A percentile compares a stretch with the other conserved stretches of the same genome.
These are phyloP conservation scores for Tetraodon nigroviridis DNA, from an alignment of 2,113 vertebrate genomes.

Conservation along the genomic window DNA sequence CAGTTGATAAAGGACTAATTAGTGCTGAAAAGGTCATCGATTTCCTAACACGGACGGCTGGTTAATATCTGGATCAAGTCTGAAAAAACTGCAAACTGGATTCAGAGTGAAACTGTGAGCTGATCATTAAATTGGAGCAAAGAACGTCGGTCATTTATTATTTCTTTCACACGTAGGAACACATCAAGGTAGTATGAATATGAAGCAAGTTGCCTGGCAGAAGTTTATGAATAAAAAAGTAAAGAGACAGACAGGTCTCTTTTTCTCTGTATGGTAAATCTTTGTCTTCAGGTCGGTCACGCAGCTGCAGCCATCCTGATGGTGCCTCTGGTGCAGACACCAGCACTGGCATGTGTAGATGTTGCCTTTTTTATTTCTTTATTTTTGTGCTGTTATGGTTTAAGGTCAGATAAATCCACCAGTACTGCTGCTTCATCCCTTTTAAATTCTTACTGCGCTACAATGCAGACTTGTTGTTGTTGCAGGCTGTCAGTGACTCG, in stretches of 20 bases:
- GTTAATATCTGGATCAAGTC: constrained; percentile 42
- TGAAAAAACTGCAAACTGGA: constrained; percentile 30
- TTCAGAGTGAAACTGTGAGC: background rate
- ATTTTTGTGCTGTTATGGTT: background rate
- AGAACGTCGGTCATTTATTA: no score
- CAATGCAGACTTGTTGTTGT: no score
- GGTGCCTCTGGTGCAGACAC: background rate
- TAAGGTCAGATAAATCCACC: background rate
- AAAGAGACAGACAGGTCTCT: background rate
- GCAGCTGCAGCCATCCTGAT: background rate
- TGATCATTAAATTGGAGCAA: no score
- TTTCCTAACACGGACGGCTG: constrained; percentile 49
- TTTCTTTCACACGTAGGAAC: no score
- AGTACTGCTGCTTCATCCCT: background rate
- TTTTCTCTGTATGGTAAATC: background rate
- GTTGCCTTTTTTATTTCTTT: background rate
- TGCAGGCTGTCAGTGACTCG: background rate
- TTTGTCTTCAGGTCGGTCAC: background rate
- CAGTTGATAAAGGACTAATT: constrained; percentile 58
- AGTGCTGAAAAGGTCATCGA: constrained; percentile 59
- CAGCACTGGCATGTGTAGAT: background rate
- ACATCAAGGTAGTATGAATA: no score
- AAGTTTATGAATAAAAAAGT: no score
- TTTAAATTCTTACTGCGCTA: no score
- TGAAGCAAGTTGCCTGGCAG: no score